Percentiles rank a stretch among this genome's conserved stretches.
These are phyloP conservation scores for Petrolisthes manimaculis DNA, from an alignment of 2,888 invertebrate genomes.

Conservation along the genomic window DNA sequence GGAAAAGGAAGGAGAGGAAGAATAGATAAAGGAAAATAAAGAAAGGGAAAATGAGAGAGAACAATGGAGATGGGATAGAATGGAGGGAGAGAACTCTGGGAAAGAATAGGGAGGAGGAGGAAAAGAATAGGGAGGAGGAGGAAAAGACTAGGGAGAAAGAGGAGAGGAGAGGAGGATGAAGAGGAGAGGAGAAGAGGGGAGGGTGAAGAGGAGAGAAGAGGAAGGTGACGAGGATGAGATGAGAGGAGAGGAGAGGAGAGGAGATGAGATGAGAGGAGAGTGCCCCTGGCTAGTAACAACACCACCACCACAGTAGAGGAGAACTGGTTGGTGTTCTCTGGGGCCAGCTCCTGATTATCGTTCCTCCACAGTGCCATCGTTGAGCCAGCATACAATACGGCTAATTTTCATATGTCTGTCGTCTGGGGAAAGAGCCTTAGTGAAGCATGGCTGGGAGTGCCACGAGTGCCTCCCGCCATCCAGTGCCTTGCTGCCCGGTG, in stretches of 20 bases:
- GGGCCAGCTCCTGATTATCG: constrained; percentile 40
- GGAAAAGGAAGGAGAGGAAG: not conserved
- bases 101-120: not conserved
- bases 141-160: not conserved
- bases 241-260: not conserved
- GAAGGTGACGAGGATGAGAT: not conserved
- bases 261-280: not conserved
- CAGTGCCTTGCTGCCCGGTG: not conserved
- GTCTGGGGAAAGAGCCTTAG: constrained; percentile 36
- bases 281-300: too few species aligned
- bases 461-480: not conserved
- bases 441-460: constrained; percentile 25
- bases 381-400: constrained; percentile 46
- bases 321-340: not conserved
- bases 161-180: not conserved
- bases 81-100: not conserved
- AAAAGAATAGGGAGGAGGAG: not conserved
- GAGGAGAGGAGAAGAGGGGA: not conserved
- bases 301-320: not conserved
- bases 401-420: constrained; percentile 56
- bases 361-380: constrained; percentile 33
- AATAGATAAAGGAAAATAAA: not conserved
- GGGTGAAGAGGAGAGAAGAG: not conserved
- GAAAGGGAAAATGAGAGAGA: not conserved
- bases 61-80: not conserved